phyloP scores from a whole-genome alignment of 2,888 invertebrate genomes.

The Dendrolimus pini region DNA sequence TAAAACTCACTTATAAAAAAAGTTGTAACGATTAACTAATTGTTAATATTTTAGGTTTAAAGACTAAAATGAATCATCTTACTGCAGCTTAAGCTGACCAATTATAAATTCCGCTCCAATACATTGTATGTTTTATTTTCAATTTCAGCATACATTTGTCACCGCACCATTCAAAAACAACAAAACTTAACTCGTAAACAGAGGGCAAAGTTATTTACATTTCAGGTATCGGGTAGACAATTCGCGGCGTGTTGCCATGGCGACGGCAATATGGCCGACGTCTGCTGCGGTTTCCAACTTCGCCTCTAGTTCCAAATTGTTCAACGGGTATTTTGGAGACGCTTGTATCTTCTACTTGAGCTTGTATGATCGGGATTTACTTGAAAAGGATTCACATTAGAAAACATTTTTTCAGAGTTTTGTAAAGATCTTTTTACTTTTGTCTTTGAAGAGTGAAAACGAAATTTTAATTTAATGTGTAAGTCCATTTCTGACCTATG shows the following conservation, averaged over 20 bases:
- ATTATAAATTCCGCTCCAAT: too few relatives aligned
- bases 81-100: too few relatives aligned
- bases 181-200: constrained; percentile 32
- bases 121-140: neutral
- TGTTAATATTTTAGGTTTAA: too few relatives aligned
- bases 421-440: too few relatives aligned
- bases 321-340: constrained; percentile 63
- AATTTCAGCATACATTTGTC: neutral
- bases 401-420: too few relatives aligned
- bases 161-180: constrained; percentile 1
- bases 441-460: too few relatives aligned
- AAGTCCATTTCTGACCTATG: too few relatives aligned
- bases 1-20: too few relatives aligned
- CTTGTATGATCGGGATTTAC: neutral
- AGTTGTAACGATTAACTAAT: too few relatives aligned
- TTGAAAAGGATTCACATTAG: neutral
- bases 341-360: constrained; percentile 4
- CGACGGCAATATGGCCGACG: constrained; percentile 69
- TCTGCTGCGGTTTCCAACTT: constrained; percentile 71
- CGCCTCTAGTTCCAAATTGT: constrained; percentile 73
- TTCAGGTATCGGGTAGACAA: constrained; percentile 63
- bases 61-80: too few relatives aligned
- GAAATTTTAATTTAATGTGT: too few relatives aligned
- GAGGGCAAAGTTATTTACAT: constrained; percentile 58
- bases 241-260: constrained; percentile 61